A percentile compares a stretch with the other conserved stretches of the same genome.
phyloP scores from a whole-genome alignment of 2,113 vertebrate species.

The Hemibagrus wyckioides region DNA sequence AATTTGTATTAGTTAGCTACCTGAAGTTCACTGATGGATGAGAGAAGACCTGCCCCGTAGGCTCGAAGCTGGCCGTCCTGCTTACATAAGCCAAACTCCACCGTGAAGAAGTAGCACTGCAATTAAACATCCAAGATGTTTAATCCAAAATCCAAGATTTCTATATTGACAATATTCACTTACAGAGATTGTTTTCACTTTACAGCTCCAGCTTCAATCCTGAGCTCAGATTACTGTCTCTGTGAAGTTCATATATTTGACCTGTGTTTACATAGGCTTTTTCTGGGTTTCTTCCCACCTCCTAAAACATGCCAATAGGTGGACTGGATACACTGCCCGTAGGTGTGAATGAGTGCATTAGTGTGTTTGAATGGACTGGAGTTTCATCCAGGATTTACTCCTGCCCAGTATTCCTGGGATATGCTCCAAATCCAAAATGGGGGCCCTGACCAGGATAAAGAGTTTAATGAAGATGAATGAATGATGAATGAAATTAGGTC shows the following conservation, averaged over 20 bases:
- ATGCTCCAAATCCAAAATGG: background rate
- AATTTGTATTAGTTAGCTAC: conserved; percentile 65
- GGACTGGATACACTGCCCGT: background rate
- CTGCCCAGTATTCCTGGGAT: background rate
- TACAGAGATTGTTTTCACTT: background rate
- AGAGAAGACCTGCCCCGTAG: conserved; percentile 94
- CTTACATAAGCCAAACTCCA: conserved; percentile 97
- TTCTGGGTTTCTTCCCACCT: background rate
- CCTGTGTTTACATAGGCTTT: background rate
- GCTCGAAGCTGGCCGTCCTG: conserved; percentile 90
- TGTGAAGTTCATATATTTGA: background rate
- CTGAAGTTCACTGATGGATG: conserved; percentile 94
- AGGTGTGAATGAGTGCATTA: background rate
- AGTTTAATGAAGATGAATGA: background rate
- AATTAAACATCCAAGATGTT: conserved; percentile 48
- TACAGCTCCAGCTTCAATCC: background rate
- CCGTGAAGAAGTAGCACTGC: conserved; percentile 98
- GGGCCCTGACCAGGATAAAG: background rate
- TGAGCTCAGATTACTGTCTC: background rate
- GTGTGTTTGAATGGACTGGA: background rate
- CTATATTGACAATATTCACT: background rate
- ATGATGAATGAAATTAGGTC: background rate
- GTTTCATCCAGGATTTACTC: background rate
- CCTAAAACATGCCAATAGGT: background rate
- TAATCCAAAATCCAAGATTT: no score